Conservation (phyloP, 35 echinoderm and acorn worm species). For the Heliocidaris tuberculata region DNA sequence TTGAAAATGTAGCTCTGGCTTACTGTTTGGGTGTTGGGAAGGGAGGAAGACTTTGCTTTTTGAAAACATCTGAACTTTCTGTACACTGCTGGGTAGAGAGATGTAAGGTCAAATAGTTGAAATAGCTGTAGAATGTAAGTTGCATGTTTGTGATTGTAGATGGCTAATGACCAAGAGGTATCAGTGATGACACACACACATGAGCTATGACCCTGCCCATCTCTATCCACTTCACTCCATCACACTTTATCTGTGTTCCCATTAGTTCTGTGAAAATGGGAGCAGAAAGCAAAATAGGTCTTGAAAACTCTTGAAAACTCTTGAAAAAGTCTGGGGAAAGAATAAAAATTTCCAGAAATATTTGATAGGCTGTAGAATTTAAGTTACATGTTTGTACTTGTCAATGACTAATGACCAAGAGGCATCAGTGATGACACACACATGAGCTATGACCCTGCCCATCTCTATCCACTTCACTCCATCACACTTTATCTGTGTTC, state of each 20-base stretch:
- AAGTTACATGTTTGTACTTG: not conserved
- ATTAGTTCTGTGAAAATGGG: not conserved
- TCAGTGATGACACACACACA: not conserved
- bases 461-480: not conserved
- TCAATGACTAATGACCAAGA: not conserved
- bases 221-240: not conserved
- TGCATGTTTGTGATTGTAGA: not conserved
- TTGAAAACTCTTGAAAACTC: too few species aligned
- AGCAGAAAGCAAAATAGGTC: too few species aligned
- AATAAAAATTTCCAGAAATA: not conserved
- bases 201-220: not conserved
- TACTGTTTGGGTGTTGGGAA: too few species aligned
- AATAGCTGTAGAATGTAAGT: not conserved
- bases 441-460: not conserved
- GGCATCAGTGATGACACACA: not conserved
- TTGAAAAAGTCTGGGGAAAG: too few species aligned
- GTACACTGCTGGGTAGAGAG: too few species aligned
- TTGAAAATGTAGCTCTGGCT: too few species aligned
- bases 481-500: not conserved
- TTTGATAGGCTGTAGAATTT: not conserved
- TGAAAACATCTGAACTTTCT: too few species aligned
- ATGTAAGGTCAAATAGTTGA: not conserved
- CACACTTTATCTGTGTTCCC: not conserved
- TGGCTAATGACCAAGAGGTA: not conserved
- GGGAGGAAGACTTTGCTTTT: too few species aligned